Percentiles rank a stretch among this genome's conserved stretches.
Evolutionary conservation across 2,888 invertebrate species (phyloP).

Genomic region (Piscicola geometra): DNA sequence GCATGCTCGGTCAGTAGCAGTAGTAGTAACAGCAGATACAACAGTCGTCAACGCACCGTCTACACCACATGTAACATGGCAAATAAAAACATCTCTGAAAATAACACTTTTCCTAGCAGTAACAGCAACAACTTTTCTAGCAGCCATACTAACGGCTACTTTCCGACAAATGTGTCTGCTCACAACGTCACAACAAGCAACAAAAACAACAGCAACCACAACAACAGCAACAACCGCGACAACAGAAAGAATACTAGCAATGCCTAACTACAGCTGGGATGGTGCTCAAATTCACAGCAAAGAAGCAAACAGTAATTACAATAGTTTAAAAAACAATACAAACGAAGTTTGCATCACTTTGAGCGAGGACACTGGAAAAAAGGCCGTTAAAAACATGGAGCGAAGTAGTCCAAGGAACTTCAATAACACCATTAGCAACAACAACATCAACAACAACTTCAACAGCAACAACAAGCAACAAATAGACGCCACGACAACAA

Average conservation of each 20-base stretch:
- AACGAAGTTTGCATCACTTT: too few relatives aligned
- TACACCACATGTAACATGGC: background rate
- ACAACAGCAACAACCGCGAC: background rate
- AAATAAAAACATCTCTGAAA: background rate
- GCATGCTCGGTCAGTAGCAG: too few relatives aligned
- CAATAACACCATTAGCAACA: conserved; percentile 9
- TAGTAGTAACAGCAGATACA: background rate
- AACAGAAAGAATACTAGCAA: background rate
- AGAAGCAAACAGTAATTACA: too few relatives aligned
- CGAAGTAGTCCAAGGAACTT: too few relatives aligned
- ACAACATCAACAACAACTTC: background rate
- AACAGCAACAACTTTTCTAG: conserved; percentile 9
- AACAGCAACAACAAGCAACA: too few relatives aligned
- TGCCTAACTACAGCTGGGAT: too few relatives aligned
- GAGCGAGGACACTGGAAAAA: too few relatives aligned
- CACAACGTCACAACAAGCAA: background rate
- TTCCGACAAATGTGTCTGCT: background rate
- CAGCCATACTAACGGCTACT: background rate
- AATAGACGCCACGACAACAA: too few relatives aligned
- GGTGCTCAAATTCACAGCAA: too few relatives aligned
- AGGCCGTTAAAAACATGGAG: too few relatives aligned
- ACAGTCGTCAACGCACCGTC: too few relatives aligned
- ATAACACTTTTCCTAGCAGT: background rate
- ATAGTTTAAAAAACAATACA: too few relatives aligned
- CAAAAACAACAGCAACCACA: background rate